phyloP scores from a whole-genome alignment of 1,140 invertebrate species.

The Cepaea nemoralis region DNA sequence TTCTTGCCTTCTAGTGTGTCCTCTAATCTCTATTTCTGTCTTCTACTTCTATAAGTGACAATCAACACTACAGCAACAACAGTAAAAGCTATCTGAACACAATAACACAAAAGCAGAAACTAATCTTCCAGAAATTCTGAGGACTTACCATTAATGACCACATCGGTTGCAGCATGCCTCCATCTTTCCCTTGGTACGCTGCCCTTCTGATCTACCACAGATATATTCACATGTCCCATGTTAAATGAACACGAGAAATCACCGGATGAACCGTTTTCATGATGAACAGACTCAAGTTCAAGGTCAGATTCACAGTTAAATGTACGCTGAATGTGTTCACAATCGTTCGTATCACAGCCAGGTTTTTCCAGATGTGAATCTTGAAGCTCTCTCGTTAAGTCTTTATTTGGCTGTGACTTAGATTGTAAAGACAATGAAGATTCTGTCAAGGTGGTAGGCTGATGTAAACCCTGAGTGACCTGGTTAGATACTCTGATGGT shows the following conservation, averaged over 20 bases:
- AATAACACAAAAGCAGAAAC: no score
- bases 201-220: slow-evolving; percentile 47
- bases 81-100: no score
- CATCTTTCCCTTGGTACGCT: slow-evolving; percentile 64
- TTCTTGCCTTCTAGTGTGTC: no score
- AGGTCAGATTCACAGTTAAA: not conserved
- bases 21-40: no score
- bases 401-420: not conserved
- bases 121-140: no score
- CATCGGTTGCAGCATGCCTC: slow-evolving; percentile 65
- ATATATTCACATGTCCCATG: slow-evolving; percentile 28
- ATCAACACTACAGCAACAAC: no score
- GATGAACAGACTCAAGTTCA: not conserved
- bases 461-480: not conserved
- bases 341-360: not conserved
- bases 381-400: not conserved
- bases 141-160: slow-evolving; percentile 56
- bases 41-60: no score
- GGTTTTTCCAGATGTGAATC: not conserved
- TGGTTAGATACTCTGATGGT: not conserved
- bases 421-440: not conserved
- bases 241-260: slow-evolving; percentile 6
- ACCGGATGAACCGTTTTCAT: not conserved
- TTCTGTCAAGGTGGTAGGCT: not conserved
- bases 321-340: not conserved